Conservation (phyloP, 2,113 vertebrate genomes). For the Mormyrus lacerda region DNA sequence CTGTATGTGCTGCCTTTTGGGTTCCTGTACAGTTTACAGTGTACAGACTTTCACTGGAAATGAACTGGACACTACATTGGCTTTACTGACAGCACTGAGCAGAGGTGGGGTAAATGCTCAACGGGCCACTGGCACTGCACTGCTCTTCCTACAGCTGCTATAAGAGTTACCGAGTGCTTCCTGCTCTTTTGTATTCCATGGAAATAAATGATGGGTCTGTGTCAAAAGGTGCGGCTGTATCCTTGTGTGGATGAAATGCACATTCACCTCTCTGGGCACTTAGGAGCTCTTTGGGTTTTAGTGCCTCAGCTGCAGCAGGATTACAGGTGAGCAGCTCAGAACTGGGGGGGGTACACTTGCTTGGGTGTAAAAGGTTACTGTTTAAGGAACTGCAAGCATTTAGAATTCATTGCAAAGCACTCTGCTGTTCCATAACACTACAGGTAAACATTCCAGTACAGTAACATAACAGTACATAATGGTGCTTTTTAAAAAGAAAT, state of each 20-base stretch:
- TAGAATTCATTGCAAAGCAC: not conserved
- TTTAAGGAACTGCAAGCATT: not conserved
- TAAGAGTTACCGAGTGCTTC: not conserved
- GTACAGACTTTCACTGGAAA: not conserved
- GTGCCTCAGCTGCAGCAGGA: not conserved
- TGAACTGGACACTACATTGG: not conserved
- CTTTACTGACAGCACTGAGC: not conserved
- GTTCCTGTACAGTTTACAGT: not conserved
- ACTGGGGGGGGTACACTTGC: not conserved
- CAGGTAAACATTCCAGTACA: not conserved
- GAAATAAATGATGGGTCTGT: not conserved
- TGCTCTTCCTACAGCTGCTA: not conserved
- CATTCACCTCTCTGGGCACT: not conserved
- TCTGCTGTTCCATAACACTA: not conserved
- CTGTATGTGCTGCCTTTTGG: not conserved
- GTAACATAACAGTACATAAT: not conserved
- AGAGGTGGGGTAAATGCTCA: not conserved
- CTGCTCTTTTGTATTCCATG: constrained; percentile 4
- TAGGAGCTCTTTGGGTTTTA: not conserved
- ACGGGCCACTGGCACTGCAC: not conserved
- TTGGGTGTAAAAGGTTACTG: not conserved
- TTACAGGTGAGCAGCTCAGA: not conserved
- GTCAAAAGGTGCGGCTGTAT: not conserved
- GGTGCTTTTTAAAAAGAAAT: not conserved
- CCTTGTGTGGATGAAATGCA: not conserved